phyloP scores from a whole-genome alignment of 2,888 invertebrate species.

The Tipula confusa region DNA sequence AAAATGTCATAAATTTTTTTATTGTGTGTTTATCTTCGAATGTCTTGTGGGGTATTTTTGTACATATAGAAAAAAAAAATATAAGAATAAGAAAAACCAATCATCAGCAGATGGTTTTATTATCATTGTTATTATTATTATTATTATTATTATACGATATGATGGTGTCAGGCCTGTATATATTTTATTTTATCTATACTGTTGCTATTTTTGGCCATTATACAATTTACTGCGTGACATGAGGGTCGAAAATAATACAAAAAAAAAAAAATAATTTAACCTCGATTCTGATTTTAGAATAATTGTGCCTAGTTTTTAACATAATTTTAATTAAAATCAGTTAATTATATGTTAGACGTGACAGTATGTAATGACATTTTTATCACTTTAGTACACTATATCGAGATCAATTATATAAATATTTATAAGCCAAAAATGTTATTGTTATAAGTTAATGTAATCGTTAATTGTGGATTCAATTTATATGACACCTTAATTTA shows the following conservation, averaged over 20 bases:
- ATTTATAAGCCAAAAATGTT: background rate
- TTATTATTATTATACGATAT: background rate
- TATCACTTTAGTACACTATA: background rate
- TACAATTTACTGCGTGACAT: background rate
- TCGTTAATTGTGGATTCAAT: background rate
- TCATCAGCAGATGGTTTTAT: slow-evolving; percentile 9
- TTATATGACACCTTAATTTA: background rate
- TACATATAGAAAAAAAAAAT: background rate
- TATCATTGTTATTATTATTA: background rate
- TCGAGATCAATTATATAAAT: background rate
- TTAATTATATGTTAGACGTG: background rate
- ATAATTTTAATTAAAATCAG: background rate
- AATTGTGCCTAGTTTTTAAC: background rate
- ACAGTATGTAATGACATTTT: background rate
- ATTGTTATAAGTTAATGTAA: background rate
- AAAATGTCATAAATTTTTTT: background rate
- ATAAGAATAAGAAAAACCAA: background rate
- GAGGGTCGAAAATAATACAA: background rate
- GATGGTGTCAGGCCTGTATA: background rate
- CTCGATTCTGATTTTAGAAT: background rate
- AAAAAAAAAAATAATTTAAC: no score
- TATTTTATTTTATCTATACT: background rate
- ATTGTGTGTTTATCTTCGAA: background rate
- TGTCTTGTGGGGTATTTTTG: background rate
- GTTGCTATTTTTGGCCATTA: background rate